Conservation (phyloP, 2,888 invertebrate species). For the Julus scandinavius region DNA sequence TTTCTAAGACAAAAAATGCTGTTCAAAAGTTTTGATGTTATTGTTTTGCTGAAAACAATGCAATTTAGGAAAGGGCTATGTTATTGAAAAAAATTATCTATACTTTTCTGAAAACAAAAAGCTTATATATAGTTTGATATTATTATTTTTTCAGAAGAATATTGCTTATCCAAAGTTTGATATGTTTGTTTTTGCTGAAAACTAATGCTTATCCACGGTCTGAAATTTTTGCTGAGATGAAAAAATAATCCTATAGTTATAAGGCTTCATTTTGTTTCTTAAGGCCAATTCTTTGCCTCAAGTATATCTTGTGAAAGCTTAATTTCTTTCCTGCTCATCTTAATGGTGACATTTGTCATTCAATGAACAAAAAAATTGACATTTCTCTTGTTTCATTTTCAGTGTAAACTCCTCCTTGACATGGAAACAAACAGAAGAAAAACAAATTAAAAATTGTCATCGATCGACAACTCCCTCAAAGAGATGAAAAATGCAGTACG, state of each 20-base stretch:
- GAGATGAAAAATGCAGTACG: no score
- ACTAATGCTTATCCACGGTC: no score
- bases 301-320: background rate
- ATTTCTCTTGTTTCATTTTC: background rate
- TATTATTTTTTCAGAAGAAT: background rate
- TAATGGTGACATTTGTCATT: background rate
- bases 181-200: no score
- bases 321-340: background rate
- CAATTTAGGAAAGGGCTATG: background rate
- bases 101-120: background rate
- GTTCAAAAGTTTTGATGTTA: background rate
- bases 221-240: no score
- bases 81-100: background rate
- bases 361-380: background rate
- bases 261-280: background rate
- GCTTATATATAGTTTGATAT: no score
- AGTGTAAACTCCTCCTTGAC: background rate
- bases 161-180: background rate
- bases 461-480: background rate
- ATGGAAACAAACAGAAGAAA: background rate
- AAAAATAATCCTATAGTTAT: background rate
- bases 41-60: background rate
- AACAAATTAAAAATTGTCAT: background rate
- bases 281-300: constrained; percentile 8
- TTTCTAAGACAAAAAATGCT: background rate